Evolutionary conservation across 2,888 invertebrate species (phyloP).

Genomic region (Ophonus ardosiacus): DNA sequence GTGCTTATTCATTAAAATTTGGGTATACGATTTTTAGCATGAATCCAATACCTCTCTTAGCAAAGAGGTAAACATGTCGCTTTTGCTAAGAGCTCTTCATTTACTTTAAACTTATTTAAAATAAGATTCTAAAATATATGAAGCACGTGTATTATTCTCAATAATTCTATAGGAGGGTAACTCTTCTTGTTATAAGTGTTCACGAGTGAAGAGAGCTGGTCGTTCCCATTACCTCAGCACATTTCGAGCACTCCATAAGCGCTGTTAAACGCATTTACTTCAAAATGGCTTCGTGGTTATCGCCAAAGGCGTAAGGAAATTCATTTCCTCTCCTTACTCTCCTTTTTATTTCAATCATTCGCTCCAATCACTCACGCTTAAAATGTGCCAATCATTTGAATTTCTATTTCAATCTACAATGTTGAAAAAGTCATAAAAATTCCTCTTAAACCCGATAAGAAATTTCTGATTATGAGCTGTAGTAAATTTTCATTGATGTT

Average conservation of each 20-base stretch:
- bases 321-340: conserved; percentile 32
- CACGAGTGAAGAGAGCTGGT: not conserved
- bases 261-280: conserved; percentile 38
- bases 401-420: not conserved
- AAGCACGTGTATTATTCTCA: not conserved
- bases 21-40: too few species aligned
- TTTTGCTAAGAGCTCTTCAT: too few species aligned
- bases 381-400: not conserved
- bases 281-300: conserved; percentile 50
- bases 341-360: conserved; percentile 42
- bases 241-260: conserved; percentile 50
- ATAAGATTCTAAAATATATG: not conserved
- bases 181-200: not conserved
- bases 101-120: too few species aligned
- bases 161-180: not conserved
- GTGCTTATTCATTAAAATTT: too few species aligned
- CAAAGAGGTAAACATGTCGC: too few species aligned
- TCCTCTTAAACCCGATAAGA: not conserved
- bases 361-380: not conserved
- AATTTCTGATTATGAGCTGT: not conserved
- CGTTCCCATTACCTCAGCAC: conserved; percentile 42
- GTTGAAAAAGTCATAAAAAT: not conserved
- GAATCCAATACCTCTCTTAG: too few species aligned
- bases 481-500: conserved; percentile 1
- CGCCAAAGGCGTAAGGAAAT: conserved; percentile 48